Conservation (phyloP, 2,797 vertebrate species). For the Serranus cabrilla region DNA sequence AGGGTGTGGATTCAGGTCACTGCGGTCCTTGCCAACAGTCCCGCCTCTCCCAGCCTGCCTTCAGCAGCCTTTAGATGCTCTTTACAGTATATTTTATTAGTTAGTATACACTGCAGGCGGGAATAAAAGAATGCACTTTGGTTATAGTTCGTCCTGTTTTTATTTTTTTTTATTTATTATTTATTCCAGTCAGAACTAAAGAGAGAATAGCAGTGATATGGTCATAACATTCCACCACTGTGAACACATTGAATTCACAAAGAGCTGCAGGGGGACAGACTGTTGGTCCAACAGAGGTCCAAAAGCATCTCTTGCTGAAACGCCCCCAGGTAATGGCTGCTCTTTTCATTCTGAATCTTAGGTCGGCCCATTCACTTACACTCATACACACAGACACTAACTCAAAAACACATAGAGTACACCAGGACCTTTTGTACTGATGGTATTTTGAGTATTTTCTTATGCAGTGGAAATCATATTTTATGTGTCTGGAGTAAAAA, state of each 20-base stretch:
- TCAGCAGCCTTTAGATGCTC: not conserved
- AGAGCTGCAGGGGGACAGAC: conserved; percentile 6
- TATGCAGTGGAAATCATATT: not conserved
- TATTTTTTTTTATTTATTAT: too few relatives aligned
- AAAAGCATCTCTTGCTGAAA: conserved; percentile 24
- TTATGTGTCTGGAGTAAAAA: not conserved
- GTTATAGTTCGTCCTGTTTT: conserved; percentile 1
- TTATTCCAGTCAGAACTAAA: conserved; percentile 40
- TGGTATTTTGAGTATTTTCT: not conserved
- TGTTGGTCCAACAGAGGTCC: conserved; percentile 41
- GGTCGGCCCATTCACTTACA: not conserved
- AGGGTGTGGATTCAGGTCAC: conserved; percentile 20
- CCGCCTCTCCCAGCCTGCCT: not conserved
- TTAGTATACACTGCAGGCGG: not conserved
- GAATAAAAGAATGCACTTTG: conserved; percentile 6
- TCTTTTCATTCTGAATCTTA: conserved; percentile 17
- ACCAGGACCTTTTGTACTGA: not conserved
- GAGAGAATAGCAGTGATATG: conserved; percentile 18
- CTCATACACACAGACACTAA: not conserved
- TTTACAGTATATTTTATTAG: not conserved
- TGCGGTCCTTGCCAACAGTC: not conserved
- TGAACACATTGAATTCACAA: conserved; percentile 69
- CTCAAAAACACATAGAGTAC: too few relatives aligned
- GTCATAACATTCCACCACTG: conserved; percentile 61
- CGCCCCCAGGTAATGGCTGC: conserved; percentile 20